phyloP scores from a whole-genome alignment of 2,888 invertebrate species.

The Erebia ligea region DNA sequence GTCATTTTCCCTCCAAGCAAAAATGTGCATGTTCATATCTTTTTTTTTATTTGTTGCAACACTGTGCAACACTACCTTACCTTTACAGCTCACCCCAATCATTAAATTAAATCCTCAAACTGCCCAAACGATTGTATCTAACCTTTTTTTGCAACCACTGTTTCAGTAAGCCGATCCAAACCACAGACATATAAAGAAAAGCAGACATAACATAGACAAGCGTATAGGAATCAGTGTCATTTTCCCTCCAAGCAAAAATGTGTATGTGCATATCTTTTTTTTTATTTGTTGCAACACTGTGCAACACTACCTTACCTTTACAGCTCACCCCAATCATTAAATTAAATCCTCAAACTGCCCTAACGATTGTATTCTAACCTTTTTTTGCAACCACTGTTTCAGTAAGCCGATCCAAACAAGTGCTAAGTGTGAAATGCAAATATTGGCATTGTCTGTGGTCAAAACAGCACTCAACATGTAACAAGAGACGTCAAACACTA shows the following conservation, averaged over 20 bases:
- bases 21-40: too few relatives aligned
- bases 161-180: constrained; percentile 36
- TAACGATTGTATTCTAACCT: neutral
- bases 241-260: too few relatives aligned
- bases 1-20: too few relatives aligned
- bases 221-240: too few relatives aligned
- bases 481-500: constrained; percentile 56
- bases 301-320: too few relatives aligned
- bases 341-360: constrained; percentile 1
- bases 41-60: too few relatives aligned
- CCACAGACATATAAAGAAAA: too few relatives aligned
- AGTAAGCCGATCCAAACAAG: constrained; percentile 40
- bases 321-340: neutral
- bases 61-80: too few relatives aligned
- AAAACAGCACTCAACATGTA: constrained; percentile 58
- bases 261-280: too few relatives aligned
- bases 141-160: constrained; percentile 13
- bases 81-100: neutral
- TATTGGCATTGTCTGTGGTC: constrained; percentile 59
- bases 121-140: neutral
- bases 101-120: neutral
- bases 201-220: too few relatives aligned
- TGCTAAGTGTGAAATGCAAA: constrained; percentile 60
- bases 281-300: too few relatives aligned
- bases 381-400: constrained; percentile 15